Conservation (phyloP, 2,113 vertebrate genomes). For the Anoura caudifer region DNA sequence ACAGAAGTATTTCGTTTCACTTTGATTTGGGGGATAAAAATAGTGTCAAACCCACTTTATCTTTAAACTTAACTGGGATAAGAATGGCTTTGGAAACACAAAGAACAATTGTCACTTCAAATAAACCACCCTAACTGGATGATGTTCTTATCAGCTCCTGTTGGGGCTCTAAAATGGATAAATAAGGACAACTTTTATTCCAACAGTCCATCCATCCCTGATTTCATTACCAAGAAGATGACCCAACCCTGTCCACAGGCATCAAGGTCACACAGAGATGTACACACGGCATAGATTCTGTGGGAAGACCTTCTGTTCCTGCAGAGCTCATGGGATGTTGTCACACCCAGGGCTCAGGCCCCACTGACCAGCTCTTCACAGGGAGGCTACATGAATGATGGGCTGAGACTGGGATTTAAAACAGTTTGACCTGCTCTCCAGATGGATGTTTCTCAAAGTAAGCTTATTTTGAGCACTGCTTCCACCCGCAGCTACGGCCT, state of each 20-base stretch:
- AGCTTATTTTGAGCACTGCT: not conserved
- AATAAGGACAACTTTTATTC: no score
- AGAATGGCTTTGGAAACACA: not conserved
- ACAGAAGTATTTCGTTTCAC: not conserved
- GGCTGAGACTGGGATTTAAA: rapidly evolving
- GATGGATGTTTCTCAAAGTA: rapidly evolving
- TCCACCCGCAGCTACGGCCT: rapidly evolving
- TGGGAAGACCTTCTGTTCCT: not conserved
- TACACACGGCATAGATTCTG: rapidly evolving
- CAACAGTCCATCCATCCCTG: rapidly evolving
- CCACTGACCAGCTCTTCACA: rapidly evolving
- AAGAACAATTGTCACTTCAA: not conserved
- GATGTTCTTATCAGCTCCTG: not conserved
- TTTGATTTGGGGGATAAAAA: not conserved
- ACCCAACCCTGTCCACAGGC: rapidly evolving
- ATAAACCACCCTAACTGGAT: rapidly evolving
- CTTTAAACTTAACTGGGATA: not conserved
- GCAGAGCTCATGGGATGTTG: rapidly evolving
- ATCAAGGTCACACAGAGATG: no score
- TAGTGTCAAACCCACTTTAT: not conserved
- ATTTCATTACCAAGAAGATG: not conserved
- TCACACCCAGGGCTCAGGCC: not conserved
- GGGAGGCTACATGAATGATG: rapidly evolving
- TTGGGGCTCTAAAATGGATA: rapidly evolving
- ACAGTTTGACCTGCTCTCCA: rapidly evolving